A percentile compares a stretch with the other conserved stretches of the same genome.
These are phyloP conservation scores for Trinectes maculatus DNA, from an alignment of 2,113 vertebrate genomes.

Conservation along the genomic window DNA sequence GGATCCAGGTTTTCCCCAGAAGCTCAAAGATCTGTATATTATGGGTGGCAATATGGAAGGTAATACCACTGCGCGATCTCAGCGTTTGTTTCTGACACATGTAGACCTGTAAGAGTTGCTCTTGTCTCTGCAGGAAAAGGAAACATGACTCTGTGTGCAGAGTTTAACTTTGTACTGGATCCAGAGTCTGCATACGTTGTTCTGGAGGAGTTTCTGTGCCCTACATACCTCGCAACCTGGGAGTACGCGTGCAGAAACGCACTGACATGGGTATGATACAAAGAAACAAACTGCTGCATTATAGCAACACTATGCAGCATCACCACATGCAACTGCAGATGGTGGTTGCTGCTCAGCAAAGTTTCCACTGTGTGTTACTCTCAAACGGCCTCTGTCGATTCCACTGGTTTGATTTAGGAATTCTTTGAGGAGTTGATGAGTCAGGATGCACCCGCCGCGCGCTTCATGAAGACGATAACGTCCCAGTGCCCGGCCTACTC, in stretches of 20 bases:
- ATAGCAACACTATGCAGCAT: neutral
- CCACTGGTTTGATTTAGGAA: conserved; percentile 62
- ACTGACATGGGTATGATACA: conserved; percentile 78
- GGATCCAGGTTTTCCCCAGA: conserved; percentile 77
- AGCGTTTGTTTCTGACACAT: neutral
- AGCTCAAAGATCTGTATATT: conserved; percentile 80
- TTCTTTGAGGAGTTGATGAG: conserved; percentile 77
- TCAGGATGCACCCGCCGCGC: conserved; percentile 71
- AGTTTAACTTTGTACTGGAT: conserved; percentile 84
- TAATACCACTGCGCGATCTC: conserved; percentile 3
- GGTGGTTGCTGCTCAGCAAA: too few species aligned
- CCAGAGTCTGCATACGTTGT: conserved; percentile 83
- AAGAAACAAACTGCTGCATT: neutral
- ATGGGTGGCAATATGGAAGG: conserved; percentile 87
- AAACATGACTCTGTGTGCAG: conserved; percentile 77
- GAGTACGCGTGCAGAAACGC: conserved; percentile 78
- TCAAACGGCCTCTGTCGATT: neutral
- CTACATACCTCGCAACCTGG: conserved; percentile 77
- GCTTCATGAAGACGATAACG: conserved; percentile 80
- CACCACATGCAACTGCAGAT: too few species aligned
- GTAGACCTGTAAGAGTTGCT: neutral
- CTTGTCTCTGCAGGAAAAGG: conserved; percentile 77
- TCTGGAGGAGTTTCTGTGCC: conserved; percentile 80
- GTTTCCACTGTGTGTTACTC: too few species aligned
- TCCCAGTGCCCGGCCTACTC: conserved; percentile 76